phyloP scores from a whole-genome alignment of 2,113 vertebrate species.

The Istiophorus platypterus region DNA sequence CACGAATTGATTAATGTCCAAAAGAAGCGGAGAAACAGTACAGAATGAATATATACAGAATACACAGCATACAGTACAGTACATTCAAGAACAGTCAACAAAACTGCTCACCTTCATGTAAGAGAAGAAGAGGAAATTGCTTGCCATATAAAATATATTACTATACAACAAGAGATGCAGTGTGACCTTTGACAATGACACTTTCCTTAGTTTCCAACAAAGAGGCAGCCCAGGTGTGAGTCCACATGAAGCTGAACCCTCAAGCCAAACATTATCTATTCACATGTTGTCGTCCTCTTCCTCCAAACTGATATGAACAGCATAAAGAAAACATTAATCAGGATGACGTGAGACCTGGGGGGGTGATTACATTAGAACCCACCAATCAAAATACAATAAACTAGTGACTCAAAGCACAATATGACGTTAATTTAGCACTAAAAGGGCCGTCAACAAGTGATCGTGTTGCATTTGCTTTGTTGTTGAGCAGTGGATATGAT shows the following conservation, averaged over 20 bases:
- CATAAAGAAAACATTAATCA: neutral
- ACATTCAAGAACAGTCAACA: neutral
- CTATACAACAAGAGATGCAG: neutral
- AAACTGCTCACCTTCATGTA: neutral
- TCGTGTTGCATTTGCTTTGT: neutral
- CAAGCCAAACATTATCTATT: neutral
- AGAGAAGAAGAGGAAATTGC: neutral
- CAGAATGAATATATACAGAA: no score
- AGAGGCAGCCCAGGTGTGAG: neutral
- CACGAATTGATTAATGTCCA: no score
- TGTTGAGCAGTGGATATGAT: neutral
- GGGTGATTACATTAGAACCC: neutral
- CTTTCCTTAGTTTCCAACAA: neutral
- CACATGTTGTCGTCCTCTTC: neutral
- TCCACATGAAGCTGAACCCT: neutral
- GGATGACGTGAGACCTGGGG: neutral
- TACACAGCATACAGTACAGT: no score
- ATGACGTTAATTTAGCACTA: neutral
- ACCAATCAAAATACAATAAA: neutral
- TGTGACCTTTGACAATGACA: neutral
- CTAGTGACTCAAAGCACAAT: neutral
- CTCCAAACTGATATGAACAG: neutral
- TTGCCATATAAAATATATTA: constrained; percentile 5
- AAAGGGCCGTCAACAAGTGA: neutral
- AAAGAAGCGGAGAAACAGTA: no score